Evolutionary conservation across 2,113 vertebrate species (phyloP), one percentile per base, ranked within the genome.

Genomic region (Thamnophis sirtalis): DNA sequence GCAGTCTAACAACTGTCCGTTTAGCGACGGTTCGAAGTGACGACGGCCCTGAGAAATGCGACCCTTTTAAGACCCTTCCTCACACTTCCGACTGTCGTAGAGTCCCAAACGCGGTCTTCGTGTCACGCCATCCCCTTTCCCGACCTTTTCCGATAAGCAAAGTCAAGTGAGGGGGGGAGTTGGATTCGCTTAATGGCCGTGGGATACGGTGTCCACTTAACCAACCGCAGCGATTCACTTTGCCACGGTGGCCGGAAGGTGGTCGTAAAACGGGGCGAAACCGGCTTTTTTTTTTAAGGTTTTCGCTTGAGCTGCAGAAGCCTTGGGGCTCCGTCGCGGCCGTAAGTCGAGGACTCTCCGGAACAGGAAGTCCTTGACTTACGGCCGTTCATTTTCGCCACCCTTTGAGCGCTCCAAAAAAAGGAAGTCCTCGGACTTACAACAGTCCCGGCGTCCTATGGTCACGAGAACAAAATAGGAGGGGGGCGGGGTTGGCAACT

Each of bases 1-100:
- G 28, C 11, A 1, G 4, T n/a, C 11, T 68, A n/a, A 26, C 24
- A 10, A 26, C 24, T 0, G 22, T 9, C 1, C 2, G 2, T 58
- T 26, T 24, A 63, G 11, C 3, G 26, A 63, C 60, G 4, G 4
- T 15, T 28, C 11, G 13, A 68, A 5, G 11, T n/a, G n/a, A 68
- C 11, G 0, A 11, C 60, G 4, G 60, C 60, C 4, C 28, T 63
- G 28, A 63, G n/a, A 68, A 68, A 68, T 26, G 3, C 1, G 3
- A 60, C 58, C 24, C n/a, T 43, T 43, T 43, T 5, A 15, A 11
- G 11, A 68, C 1, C 11, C 0, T 68, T 68, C n/a, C n/a, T 28
- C 11, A 68, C 28, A 4, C 28, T 68, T 68, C 5, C 1, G 4
- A n/a, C 63, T 43, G 43, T 43, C 3, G 43, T 43, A 43, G 43